Base-by-base conservation (phyloP, 2,113 vertebrate genomes). In the Pipa parva region DNA sequence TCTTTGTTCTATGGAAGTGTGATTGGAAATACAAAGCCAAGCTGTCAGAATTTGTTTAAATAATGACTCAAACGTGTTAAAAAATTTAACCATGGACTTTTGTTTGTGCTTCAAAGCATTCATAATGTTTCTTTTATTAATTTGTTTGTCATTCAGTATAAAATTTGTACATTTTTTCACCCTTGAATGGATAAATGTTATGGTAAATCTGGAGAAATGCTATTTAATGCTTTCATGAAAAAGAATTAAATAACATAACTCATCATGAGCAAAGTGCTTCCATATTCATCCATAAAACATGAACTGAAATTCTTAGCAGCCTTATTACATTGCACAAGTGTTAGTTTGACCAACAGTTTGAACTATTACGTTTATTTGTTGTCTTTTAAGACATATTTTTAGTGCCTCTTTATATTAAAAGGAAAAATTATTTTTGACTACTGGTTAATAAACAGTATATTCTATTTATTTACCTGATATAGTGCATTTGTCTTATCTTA, bases 31-130 rank as follows among this genome's bases (percentile, higher is more conserved):
- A 78, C 74, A 78, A 80, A 79, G 76, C 73, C 57, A 59, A 58
- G 54, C 78, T 85, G 78, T 83, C 78, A 78, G 76, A 48, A 75
- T 84, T 79, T 85, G 77, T 84, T 85, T 82, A 85, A 79, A 49
- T 85, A 84, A 85, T 83, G 78, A 83, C 61, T 78, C 59, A 58
- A 77, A 83, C 71, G 78, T 80, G 78, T 75, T 82, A 85, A 82
- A 85, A 69, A 87, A 79, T 84, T 88, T 87, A 86, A 84, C 77
- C 59, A 54, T 59, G 42, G 18, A 65, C 81, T 56, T 73, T 80
- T 79, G 73, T 74, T 78, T 81, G 71, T 69, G 75, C 78, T 85
- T 83, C 75, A 85, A 85, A 85, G 71, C 42, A 27, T 71, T 78
- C 1, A 0, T 76, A 79, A 77, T 49, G 48, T 64, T 74, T 60